Evolutionary conservation across 2,113 vertebrate genomes (phyloP).

Genomic region (Protomyctophum bolini): DNA sequence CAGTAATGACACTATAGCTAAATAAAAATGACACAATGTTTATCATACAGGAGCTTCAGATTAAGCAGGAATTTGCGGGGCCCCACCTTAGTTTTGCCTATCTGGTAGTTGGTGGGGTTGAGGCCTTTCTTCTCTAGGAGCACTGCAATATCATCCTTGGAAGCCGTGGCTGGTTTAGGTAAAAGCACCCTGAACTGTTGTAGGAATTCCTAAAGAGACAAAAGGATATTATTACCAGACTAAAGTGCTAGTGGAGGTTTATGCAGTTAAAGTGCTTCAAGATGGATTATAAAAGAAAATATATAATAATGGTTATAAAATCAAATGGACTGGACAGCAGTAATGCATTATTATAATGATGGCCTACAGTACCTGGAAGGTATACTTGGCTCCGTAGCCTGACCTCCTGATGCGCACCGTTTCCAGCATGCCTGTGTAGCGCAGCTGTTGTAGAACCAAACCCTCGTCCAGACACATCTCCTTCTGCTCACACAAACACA

Average conservation of each 20-base stretch:
- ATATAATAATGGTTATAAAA: too few species aligned
- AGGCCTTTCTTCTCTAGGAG: conserved; percentile 85
- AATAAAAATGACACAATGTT: background rate
- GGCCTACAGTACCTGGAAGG: conserved; percentile 86
- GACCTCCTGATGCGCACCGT: conserved; percentile 95
- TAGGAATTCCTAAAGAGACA: conserved; percentile 85
- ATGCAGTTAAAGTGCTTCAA: too few species aligned
- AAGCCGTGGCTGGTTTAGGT: conserved; percentile 81
- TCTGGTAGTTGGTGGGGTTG: conserved; percentile 89
- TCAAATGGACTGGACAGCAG: too few species aligned
- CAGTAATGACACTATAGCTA: background rate
- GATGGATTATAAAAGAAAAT: too few species aligned
- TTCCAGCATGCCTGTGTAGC: conserved; percentile 98
- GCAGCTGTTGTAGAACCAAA: conserved; percentile 93
- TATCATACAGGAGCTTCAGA: too few species aligned
- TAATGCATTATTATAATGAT: background rate
- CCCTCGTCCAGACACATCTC: conserved; percentile 92
- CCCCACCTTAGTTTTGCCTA: conserved; percentile 93
- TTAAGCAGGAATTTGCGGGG: too few species aligned
- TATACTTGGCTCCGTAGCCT: conserved; percentile 96
- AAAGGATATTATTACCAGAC: background rate
- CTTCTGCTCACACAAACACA: conserved; percentile 78
- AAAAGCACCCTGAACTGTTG: conserved; percentile 93
- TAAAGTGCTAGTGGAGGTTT: background rate
- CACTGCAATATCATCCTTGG: conserved; percentile 82